Conservation (phyloP, 2,113 vertebrate species). For the Cyprinus carpio region DNA sequence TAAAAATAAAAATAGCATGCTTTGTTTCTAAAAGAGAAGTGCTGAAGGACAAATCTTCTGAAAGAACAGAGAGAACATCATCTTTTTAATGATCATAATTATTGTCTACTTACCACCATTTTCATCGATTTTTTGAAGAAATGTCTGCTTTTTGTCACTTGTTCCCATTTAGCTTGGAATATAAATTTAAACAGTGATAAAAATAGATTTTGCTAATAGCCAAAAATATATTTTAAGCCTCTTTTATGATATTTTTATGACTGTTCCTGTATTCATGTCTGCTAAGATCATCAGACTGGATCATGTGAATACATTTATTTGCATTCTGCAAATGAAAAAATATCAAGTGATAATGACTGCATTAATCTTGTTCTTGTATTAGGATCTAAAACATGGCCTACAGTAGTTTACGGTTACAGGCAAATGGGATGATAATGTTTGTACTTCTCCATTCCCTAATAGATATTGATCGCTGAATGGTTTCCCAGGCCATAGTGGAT, state of each 20-base stretch:
- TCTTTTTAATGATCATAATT: slow-evolving; percentile 12
- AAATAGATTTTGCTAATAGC: background rate
- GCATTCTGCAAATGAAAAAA: slow-evolving; percentile 23
- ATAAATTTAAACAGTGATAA: background rate
- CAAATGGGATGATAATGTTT: slow-evolving; percentile 32
- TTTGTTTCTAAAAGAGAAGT: background rate
- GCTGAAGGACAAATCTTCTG: background rate
- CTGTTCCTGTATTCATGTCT: background rate
- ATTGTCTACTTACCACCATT: background rate
- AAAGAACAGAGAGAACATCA: background rate
- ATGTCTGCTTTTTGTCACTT: background rate
- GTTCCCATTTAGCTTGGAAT: background rate
- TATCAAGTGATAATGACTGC: slow-evolving; percentile 6
- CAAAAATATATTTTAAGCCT: background rate
- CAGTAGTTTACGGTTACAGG: slow-evolving; percentile 25
- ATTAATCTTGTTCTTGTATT: background rate
- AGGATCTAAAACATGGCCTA: background rate
- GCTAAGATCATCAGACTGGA: background rate
- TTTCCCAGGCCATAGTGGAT: slow-evolving; percentile 31
- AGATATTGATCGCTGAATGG: slow-evolving; percentile 36
- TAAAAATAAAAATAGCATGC: background rate
- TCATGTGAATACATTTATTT: slow-evolving; percentile 5
- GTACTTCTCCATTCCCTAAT: slow-evolving; percentile 33
- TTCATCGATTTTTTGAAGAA: background rate
- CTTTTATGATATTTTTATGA: background rate